A percentile compares a stretch with the other conserved stretches of the same genome.
Evolutionary conservation across 2,888 invertebrate genomes (phyloP).

Genomic region (Eupithecia subfuscata): DNA sequence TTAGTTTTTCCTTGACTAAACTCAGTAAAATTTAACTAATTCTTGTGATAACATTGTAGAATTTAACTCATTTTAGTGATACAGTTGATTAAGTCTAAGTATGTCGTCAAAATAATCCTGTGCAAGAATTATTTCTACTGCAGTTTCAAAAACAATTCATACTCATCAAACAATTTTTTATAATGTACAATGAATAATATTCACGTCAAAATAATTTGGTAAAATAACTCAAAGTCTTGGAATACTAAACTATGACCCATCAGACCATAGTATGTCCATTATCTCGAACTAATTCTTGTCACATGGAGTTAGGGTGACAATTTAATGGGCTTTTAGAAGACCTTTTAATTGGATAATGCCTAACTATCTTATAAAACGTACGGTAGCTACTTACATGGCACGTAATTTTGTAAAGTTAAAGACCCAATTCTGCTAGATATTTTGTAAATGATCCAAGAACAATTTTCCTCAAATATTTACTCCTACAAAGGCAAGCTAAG

Average conservation of each 20-base stretch:
- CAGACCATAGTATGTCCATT: slow-evolving; percentile 57
- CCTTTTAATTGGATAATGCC: background rate
- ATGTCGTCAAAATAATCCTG: too few relatives aligned
- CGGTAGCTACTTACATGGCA: background rate
- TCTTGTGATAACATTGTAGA: background rate
- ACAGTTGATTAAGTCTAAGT: background rate
- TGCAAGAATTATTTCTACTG: too few relatives aligned
- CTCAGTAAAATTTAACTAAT: background rate
- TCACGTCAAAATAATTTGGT: background rate
- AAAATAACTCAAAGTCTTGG: slow-evolving; percentile 25
- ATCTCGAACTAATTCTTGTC: slow-evolving; percentile 69
- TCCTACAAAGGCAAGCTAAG: too few relatives aligned
- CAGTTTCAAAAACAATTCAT: background rate
- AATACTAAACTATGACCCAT: slow-evolving; percentile 58
- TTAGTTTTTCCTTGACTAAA: background rate
- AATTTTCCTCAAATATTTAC: too few relatives aligned
- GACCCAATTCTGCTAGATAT: too few relatives aligned
- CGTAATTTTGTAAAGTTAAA: too few relatives aligned
- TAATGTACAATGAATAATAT: background rate
- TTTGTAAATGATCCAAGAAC: too few relatives aligned
- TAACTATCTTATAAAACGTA: background rate
- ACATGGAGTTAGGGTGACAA: slow-evolving; percentile 52
- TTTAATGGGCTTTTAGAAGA: slow-evolving; percentile 10
- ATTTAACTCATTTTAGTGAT: background rate
- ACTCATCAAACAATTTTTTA: background rate